These are phyloP conservation scores for Ectemnius cavifrons DNA, from an alignment of 2,888 invertebrate genomes.

Conservation along the genomic window DNA sequence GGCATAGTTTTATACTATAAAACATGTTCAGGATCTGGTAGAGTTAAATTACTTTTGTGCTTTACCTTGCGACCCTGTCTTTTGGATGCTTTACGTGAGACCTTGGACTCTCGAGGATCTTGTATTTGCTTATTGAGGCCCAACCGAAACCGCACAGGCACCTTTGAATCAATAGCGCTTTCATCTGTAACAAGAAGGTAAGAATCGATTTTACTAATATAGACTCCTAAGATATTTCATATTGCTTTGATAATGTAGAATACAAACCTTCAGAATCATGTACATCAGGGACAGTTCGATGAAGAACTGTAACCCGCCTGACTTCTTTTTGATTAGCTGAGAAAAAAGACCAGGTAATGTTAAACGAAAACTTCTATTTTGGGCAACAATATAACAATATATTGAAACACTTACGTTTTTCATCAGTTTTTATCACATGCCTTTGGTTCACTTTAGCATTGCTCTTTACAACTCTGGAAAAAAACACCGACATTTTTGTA, in stretches of 20 bases:
- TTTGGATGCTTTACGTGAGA: slow-evolving; percentile 69
- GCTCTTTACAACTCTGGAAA: slow-evolving; percentile 70
- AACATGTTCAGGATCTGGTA: slow-evolving; percentile 64
- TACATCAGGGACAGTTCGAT: slow-evolving; percentile 67
- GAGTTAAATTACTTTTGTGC: slow-evolving; percentile 70
- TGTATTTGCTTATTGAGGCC: slow-evolving; percentile 70
- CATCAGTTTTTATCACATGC: slow-evolving; percentile 68
- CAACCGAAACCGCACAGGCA: slow-evolving; percentile 65
- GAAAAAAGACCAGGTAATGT: background rate
- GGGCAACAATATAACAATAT: background rate
- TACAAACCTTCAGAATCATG: slow-evolving; percentile 70
- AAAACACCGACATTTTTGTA: too few relatives aligned
- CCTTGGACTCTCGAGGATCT: slow-evolving; percentile 68
- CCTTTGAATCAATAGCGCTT: slow-evolving; percentile 65
- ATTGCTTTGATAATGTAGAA: slow-evolving; percentile 1
- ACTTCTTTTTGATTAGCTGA: slow-evolving; percentile 69
- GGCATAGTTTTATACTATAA: slow-evolving; percentile 55
- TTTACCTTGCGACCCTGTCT: slow-evolving; percentile 74
- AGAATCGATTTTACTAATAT: slow-evolving; percentile 1
- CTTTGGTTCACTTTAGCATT: slow-evolving; percentile 71
- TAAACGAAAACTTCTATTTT: background rate
- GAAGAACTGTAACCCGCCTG: slow-evolving; percentile 70
- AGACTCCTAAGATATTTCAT: background rate
- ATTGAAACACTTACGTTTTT: slow-evolving; percentile 67
- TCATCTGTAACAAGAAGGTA: slow-evolving; percentile 59